Conservation (phyloP, 1,140 invertebrate species). For the Geopemphigus sp. region DNA sequence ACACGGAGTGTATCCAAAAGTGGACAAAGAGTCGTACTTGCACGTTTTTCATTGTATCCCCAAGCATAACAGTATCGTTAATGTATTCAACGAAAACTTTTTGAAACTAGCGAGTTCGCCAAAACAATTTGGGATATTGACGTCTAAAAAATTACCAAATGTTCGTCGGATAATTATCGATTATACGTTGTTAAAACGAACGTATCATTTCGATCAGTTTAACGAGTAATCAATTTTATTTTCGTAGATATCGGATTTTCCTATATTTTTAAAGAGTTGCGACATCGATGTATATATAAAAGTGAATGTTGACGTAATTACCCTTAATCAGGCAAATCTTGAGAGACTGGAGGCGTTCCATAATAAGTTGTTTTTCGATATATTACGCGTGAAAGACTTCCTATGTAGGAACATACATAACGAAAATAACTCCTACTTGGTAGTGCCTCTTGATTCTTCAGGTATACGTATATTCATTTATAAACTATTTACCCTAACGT, state of each 20-base stretch:
- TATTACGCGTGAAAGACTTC: constrained; percentile 76
- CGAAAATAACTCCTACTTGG: constrained; percentile 68
- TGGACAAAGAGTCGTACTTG: constrained; percentile 52
- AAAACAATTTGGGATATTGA: constrained; percentile 42
- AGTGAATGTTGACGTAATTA: constrained; percentile 59
- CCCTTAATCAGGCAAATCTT: constrained; percentile 61
- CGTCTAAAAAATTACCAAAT: constrained; percentile 26
- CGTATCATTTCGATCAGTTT: neutral
- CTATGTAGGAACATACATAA: constrained; percentile 67
- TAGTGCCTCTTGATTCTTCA: constrained; percentile 60
- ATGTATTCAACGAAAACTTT: constrained; percentile 11
- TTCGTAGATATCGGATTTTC: constrained; percentile 71
- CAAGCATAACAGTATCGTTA: constrained; percentile 46
- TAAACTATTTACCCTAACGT: neutral
- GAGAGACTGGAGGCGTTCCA: constrained; percentile 66
- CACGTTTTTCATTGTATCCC: constrained; percentile 54
- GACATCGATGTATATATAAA: constrained; percentile 68
- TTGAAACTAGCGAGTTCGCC: constrained; percentile 13
- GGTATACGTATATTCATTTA: neutral
- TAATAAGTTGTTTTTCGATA: constrained; percentile 65
- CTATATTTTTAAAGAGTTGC: constrained; percentile 81
- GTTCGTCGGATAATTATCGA: neutral
- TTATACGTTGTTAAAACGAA: neutral
- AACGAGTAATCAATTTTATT: neutral
- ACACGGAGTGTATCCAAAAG: neutral